These are phyloP conservation scores for Cinclus cinclus DNA, from an alignment of 2,113 vertebrate species.

Conservation along the genomic window DNA sequence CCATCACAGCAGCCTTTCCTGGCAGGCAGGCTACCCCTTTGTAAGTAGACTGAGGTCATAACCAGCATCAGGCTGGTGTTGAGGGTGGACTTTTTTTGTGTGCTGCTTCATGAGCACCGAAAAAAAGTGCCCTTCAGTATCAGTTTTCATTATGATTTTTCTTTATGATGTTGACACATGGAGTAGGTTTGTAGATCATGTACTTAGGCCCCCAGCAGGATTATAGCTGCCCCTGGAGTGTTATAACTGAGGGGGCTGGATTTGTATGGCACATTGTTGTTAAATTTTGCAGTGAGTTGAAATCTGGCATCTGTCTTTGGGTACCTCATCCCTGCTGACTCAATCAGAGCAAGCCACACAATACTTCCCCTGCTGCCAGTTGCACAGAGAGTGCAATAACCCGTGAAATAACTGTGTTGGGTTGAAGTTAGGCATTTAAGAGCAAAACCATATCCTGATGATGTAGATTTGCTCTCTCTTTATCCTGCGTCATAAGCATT, in stretches of 20 bases:
- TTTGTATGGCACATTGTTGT: not conserved
- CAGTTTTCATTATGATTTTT: not conserved
- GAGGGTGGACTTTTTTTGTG: not conserved
- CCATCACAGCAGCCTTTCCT: not conserved
- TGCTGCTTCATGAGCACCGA: not conserved
- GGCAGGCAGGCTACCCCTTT: not conserved
- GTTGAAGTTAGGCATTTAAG: not conserved
- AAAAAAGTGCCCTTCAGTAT: not conserved
- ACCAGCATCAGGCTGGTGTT: not conserved
- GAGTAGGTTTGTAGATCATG: not conserved
- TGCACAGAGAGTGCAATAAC: not conserved
- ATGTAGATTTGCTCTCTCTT: not conserved
- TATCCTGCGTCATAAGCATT: not conserved
- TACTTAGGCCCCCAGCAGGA: not conserved
- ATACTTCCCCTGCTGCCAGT: not conserved
- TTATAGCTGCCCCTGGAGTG: not conserved
- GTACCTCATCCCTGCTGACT: not conserved
- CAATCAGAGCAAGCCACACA: not conserved
- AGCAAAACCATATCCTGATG: not conserved
- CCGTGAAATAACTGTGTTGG: not conserved
- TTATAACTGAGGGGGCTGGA: not conserved
- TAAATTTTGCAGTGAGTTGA: not conserved
- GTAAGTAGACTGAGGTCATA: not conserved
- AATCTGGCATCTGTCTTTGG: not conserved
- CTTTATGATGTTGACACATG: fast-evolving